phyloP scores from a whole-genome alignment of 1,140 invertebrate species.

The Scaptomyza pallida region DNA sequence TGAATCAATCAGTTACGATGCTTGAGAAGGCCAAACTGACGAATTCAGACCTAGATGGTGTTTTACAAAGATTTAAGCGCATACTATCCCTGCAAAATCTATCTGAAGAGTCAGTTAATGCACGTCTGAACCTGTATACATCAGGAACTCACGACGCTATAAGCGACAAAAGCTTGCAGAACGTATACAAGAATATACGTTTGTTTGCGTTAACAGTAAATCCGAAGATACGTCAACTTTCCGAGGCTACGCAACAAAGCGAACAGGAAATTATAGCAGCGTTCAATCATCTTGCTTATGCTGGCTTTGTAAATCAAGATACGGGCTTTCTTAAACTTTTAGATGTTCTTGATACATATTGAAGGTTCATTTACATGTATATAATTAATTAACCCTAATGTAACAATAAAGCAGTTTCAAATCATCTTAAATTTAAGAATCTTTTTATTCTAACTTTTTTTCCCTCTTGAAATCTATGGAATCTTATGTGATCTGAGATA shows the following conservation, averaged over 20 bases:
- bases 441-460: no score
- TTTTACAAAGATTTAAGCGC: neutral
- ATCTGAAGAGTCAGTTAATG: neutral
- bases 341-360: neutral
- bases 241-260: slow-evolving; percentile 7
- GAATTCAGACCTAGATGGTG: neutral
- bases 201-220: neutral
- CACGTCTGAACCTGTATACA: neutral
- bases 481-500: no score
- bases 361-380: neutral
- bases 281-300: slow-evolving; percentile 22
- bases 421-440: no score
- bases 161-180: neutral
- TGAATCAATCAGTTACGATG: no score
- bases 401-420: no score
- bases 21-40: neutral
- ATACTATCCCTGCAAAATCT: neutral
- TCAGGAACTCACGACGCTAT: neutral
- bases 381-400: no score
- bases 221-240: slow-evolving; percentile 11
- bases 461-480: no score
- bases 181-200: neutral
- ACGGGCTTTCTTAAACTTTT: neutral
- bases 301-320: slow-evolving; percentile 1
- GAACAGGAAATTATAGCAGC: slow-evolving; percentile 1